Base-by-base conservation (phyloP, 2,797 vertebrate genomes). In the Argentina silus region DNA sequence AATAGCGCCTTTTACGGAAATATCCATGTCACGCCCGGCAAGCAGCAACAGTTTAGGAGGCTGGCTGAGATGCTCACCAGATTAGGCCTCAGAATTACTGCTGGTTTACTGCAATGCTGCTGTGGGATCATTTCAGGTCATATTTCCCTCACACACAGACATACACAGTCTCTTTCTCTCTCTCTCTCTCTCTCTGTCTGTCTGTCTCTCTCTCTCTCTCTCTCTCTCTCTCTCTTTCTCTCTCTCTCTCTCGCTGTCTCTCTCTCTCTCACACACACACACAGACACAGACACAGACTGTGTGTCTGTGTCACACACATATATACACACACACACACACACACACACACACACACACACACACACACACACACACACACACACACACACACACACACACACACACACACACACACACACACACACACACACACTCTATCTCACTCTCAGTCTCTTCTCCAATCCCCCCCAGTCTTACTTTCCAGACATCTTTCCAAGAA, bases 1-100 rank as follows among this genome's bases (percentile, higher is more conserved):
- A 90, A 93, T 88, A 79, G 72, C 0, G 76, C 72, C 72, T 86
- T 84, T 85, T 80, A 74, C 76, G 73, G 70, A 82, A 86, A 78
- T 68, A 36, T 72, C 70, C 8, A 64, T 84, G 82, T 87, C 81
- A 83, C 50, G 78, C 89, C 87, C 78, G 12, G 78, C 57, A 70
- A 83, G 85, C 85, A 75, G 77, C 79, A 53, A 2, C 73, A 80
- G 78, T 77, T 85, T 81, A 76, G 68, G 82, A 86, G 77, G 77
- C 44, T 21, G 43, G 19, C 21, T 48, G 27, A 9, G 56, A 60
- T 48, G 48, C 69, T 27, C 69, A 23, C n/a, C 3, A 45, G 55
- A 59, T 70, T 70, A 23, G 21, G 17, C 12, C 11, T 5, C 36
- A 48, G 43, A 17, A 9, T 10, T 19, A 19, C 21, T 10, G 15